phyloP scores from a whole-genome alignment of 2,888 invertebrate species.

The Pyralis farinalis region DNA sequence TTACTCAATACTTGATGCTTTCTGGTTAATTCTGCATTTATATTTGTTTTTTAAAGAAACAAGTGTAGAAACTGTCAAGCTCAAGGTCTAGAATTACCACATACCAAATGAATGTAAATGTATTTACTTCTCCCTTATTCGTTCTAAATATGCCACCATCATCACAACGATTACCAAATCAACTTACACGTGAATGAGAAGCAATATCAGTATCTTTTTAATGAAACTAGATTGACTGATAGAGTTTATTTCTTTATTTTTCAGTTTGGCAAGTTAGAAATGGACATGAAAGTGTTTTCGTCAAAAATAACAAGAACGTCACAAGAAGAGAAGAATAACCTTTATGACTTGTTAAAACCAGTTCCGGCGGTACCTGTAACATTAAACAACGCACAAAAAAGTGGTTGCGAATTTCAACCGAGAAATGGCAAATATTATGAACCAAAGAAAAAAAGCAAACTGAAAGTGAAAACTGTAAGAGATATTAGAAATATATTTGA shows the following conservation, averaged over 20 bases:
- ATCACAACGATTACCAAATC: too few relatives aligned
- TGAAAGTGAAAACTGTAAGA: constrained; percentile 63
- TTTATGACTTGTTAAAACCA: constrained; percentile 47
- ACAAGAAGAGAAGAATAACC: constrained; percentile 37
- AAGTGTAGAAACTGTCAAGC: too few relatives aligned
- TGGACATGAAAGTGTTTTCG: constrained; percentile 42
- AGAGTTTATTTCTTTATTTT: constrained; percentile 10
- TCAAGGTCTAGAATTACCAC: too few relatives aligned
- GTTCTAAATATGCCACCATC: too few relatives aligned
- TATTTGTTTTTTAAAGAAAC: too few relatives aligned
- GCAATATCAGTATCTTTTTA: too few relatives aligned
- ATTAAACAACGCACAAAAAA: constrained; percentile 20
- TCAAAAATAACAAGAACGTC: constrained; percentile 49
- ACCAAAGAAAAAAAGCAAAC: constrained; percentile 50
- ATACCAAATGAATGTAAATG: too few relatives aligned
- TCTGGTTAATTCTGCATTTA: too few relatives aligned
- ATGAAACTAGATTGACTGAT: too few relatives aligned
- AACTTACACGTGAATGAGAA: too few relatives aligned
- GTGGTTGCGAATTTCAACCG: constrained; percentile 45
- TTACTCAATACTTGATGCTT: too few relatives aligned
- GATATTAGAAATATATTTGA: constrained; percentile 57
- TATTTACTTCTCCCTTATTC: too few relatives aligned
- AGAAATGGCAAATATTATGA: constrained; percentile 50
- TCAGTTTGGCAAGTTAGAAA: constrained; percentile 38
- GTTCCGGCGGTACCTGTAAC: constrained; percentile 41